Evolutionary conservation across 2,888 invertebrate species (phyloP), one percentile per base, ranked within the genome.

Genomic region (Arctia plantaginis): DNA sequence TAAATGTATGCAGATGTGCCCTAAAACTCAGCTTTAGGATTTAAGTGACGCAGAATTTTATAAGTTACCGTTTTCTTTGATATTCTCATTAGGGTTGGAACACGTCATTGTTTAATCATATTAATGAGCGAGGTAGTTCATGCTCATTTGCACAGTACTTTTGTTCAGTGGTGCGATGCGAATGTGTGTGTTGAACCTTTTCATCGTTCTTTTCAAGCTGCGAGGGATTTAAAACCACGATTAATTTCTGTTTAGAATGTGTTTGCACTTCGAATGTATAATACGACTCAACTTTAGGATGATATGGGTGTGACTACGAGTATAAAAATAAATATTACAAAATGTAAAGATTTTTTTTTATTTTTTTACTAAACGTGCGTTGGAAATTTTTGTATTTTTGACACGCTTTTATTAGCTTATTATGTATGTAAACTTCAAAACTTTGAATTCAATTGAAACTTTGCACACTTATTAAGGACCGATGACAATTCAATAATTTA

Each of bases 81-180:
- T 80, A 82, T 78, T 73, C 80, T 76, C 76, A 79, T 80, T 81
- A 77, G 77, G 77, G 74, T 67, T 62, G 72, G 80, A 86, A 83
- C 80, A 83, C 77, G 83, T 82, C 78, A 80, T 82, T 81, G 82
- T 81, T 82, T 89, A 89, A 91, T 91, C 89, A 87, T 83, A 83
- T 83, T 86, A 88, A 89, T 88, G 87, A 88, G 85, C 81, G 80
- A 82, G 85, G 82, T 78, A 79, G 79, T 80, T 71, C 79, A 85
- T 74, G 85, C 79, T 83, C 76, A 83, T 87, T 79, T 87, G 84
- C 81, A 79, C 77, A 80, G 75, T 80, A 78, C 83, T 82, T 86
- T 87, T 86, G 81, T 81, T 84, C 79, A 74, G 74, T 80, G 76
- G 80, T 33, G 39, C 23, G 47, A 67, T 33, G 27, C 18, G 47